Conservation (phyloP, 2,888 invertebrate genomes). For the Athrips mouffetella region DNA sequence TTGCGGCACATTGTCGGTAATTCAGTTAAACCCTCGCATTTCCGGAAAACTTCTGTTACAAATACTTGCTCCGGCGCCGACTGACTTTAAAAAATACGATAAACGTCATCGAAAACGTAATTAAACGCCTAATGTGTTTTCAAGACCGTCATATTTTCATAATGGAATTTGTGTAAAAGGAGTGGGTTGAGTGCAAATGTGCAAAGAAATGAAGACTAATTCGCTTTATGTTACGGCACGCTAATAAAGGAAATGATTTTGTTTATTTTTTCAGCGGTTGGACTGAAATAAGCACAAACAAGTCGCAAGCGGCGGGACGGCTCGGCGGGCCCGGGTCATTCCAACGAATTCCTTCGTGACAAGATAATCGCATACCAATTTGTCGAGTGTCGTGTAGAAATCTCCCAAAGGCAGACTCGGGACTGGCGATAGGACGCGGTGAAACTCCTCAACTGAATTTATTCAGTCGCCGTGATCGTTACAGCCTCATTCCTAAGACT, state of each 20-base stretch:
- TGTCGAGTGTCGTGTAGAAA: slow-evolving; percentile 49
- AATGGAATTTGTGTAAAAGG: background rate
- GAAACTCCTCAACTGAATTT: slow-evolving; percentile 58
- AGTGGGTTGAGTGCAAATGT: background rate
- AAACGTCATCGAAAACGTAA: background rate
- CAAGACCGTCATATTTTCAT: slow-evolving; percentile 3
- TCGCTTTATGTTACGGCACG: slow-evolving; percentile 35
- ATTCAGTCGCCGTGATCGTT: slow-evolving; percentile 32
- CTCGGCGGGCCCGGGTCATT: slow-evolving; percentile 34
- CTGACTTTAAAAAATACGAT: slow-evolving; percentile 6
- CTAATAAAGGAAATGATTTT: slow-evolving; percentile 43
- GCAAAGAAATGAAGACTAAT: background rate
- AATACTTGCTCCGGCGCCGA: slow-evolving; percentile 14
- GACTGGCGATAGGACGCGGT: slow-evolving; percentile 34
- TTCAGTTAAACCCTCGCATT: background rate
- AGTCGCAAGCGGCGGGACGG: slow-evolving; percentile 20
- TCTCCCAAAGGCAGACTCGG: slow-evolving; percentile 39
- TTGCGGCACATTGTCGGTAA: background rate
- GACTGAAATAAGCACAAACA: slow-evolving; percentile 16
- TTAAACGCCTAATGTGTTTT: slow-evolving; percentile 12
- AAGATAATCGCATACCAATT: slow-evolving; percentile 59
- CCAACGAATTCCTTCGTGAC: slow-evolving; percentile 49
- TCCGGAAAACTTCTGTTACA: slow-evolving; percentile 10
- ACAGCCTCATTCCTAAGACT: slow-evolving; percentile 26
- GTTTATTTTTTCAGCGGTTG: slow-evolving; percentile 35